phyloP scores from a whole-genome alignment of 2,113 vertebrate species.

The Sterna hirundo region DNA sequence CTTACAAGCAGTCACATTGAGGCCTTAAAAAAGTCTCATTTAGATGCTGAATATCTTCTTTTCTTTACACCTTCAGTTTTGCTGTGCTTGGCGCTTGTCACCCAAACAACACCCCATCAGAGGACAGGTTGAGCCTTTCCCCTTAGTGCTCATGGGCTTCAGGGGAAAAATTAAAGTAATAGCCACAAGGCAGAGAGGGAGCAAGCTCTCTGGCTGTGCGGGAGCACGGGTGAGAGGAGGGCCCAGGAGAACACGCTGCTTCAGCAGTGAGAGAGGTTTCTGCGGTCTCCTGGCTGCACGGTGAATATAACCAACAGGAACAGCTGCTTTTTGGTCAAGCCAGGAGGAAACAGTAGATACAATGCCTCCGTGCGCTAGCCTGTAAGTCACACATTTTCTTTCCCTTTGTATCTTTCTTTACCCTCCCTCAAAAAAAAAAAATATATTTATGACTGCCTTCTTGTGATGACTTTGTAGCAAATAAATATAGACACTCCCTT shows the following conservation, averaged over 20 bases:
- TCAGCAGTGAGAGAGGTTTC: background rate
- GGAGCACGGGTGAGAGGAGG: too few species aligned
- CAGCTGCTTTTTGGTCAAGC: background rate
- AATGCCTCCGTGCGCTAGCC: background rate
- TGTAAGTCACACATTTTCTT: background rate
- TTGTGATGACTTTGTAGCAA: background rate
- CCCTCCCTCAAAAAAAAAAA: background rate
- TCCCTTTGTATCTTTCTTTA: background rate
- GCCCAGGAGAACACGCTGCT: background rate
- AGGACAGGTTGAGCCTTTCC: background rate
- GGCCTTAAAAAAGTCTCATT: background rate
- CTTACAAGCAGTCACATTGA: background rate
- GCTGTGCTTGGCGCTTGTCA: background rate
- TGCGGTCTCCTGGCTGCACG: rapidly evolving
- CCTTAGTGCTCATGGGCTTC: background rate
- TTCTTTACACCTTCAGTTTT: background rate
- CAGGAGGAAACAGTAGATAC: background rate
- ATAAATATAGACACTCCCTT: rapidly evolving
- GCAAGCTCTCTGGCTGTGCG: background rate
- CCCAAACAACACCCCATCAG: background rate
- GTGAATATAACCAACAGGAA: background rate
- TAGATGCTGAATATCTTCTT: background rate
- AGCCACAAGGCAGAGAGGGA: background rate
- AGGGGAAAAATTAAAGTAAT: background rate
- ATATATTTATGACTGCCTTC: background rate